Evolutionary conservation across 2,113 vertebrate species (phyloP).

Genomic region (Candoia aspera): DNA sequence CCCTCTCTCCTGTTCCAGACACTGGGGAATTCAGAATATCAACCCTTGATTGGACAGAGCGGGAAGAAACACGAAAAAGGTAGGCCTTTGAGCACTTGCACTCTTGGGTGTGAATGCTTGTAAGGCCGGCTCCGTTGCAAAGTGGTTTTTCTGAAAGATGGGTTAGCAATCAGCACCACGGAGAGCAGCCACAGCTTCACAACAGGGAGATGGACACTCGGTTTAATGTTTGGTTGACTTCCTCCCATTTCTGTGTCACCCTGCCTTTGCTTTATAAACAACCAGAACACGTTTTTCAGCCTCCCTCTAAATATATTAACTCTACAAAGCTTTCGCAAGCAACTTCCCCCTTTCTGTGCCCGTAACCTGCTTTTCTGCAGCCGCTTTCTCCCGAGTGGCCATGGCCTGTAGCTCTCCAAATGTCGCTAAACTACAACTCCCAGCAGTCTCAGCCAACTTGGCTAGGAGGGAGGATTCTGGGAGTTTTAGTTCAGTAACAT

Average conservation of each 20-base stretch:
- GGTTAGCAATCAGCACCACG: background rate
- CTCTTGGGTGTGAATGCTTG: background rate
- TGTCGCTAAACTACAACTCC: background rate
- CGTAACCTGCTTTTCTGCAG: background rate
- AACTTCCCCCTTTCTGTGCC: background rate
- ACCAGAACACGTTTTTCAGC: background rate
- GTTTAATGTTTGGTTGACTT: background rate
- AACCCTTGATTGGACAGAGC: background rate
- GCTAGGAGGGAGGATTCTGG: background rate
- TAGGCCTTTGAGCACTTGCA: background rate
- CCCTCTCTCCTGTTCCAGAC: background rate
- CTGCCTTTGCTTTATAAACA: background rate
- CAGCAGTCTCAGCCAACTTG: background rate
- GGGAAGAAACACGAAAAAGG: background rate
- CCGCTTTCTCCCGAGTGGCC: background rate
- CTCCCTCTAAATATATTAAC: background rate
- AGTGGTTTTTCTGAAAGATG: rapidly evolving
- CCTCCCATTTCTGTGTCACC: background rate
- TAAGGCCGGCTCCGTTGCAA: background rate
- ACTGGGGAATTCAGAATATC: background rate
- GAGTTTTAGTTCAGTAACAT: background rate
- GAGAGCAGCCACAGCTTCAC: background rate
- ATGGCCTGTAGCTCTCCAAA: background rate
- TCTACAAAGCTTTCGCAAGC: background rate
- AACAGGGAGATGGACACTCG: background rate